phyloP scores from a whole-genome alignment of 2,113 vertebrate species.

The Octodon degus region DNA sequence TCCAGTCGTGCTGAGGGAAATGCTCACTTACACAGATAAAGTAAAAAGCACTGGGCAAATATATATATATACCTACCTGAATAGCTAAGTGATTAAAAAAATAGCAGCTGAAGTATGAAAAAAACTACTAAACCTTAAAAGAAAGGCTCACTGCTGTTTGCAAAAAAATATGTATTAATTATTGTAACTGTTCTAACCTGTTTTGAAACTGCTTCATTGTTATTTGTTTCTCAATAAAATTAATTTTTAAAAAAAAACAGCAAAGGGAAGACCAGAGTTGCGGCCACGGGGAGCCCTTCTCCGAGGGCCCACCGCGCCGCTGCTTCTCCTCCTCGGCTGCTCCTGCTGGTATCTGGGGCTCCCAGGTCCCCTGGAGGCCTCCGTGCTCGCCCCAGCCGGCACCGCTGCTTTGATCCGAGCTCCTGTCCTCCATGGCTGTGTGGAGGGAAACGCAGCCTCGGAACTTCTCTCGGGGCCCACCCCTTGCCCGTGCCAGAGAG shows the following conservation, averaged over 20 bases:
- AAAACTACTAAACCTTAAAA: not conserved
- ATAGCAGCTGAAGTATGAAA: not conserved
- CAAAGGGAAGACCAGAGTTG: not conserved
- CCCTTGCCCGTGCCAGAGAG: not conserved
- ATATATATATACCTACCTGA: not conserved
- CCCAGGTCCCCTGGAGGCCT: not conserved
- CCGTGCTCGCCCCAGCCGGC: not conserved
- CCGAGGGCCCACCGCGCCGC: not conserved
- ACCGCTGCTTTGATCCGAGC: not conserved
- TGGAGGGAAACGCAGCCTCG: not conserved
- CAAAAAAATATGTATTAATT: not conserved
- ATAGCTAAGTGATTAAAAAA: not conserved
- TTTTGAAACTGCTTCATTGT: too few relatives aligned
- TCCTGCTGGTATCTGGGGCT: not conserved
- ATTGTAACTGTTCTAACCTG: too few relatives aligned
- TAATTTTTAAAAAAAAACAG: not conserved
- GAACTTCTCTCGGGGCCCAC: not conserved
- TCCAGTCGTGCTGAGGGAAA: not conserved
- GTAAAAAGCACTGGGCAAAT: not conserved
- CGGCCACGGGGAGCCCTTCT: not conserved
- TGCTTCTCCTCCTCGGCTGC: not conserved
- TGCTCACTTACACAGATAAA: not conserved
- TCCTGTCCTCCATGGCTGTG: not conserved
- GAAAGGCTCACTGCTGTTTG: not conserved
- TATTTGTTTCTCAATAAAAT: too few relatives aligned